These are phyloP conservation scores for Lepidochrysops patricia DNA, from an alignment of 2,888 invertebrate genomes.

Conservation along the genomic window DNA sequence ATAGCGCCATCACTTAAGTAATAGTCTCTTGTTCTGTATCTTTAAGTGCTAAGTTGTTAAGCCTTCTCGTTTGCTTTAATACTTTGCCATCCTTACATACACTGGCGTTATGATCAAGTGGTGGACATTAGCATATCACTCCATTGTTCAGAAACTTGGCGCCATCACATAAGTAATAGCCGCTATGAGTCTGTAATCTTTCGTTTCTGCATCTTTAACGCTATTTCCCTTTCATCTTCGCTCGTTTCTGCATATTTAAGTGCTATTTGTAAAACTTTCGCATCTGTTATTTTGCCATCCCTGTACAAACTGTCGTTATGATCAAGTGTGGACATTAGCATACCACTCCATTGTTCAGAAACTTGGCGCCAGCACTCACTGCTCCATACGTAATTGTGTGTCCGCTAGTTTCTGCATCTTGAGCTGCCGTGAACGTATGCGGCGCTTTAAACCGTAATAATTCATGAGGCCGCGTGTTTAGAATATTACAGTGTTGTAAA, in stretches of 20 bases:
- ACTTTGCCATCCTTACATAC: too few species aligned
- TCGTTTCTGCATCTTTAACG: slow-evolving; percentile 37
- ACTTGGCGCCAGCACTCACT: slow-evolving; percentile 59
- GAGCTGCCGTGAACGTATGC: slow-evolving; percentile 41
- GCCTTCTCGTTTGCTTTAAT: too few species aligned
- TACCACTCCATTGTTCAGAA: slow-evolving; percentile 68
- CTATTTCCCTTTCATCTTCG: slow-evolving; percentile 32
- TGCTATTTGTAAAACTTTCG: neutral
- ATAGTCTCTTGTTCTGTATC: too few species aligned
- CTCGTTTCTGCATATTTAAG: slow-evolving; percentile 28
- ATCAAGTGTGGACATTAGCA: slow-evolving; percentile 58
- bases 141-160: slow-evolving; percentile 70
- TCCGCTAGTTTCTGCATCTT: slow-evolving; percentile 51
- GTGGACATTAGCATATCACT: slow-evolving; percentile 58
- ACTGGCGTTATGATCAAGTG: too few species aligned
- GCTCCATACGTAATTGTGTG: slow-evolving; percentile 61
- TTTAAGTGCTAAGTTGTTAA: too few species aligned
- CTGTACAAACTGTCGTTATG: slow-evolving; percentile 53
- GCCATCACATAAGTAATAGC: slow-evolving; percentile 55
- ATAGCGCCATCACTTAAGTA: too few species aligned
- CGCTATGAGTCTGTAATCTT: slow-evolving; percentile 54
- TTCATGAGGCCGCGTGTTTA: slow-evolving; percentile 45
- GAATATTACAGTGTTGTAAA: slow-evolving; percentile 35
- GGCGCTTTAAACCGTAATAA: slow-evolving; percentile 53
- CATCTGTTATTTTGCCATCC: neutral